Percentiles rank a stretch among this genome's conserved stretches.
Conservation (phyloP, 2,113 vertebrate genomes). For the Noturus placidus region DNA sequence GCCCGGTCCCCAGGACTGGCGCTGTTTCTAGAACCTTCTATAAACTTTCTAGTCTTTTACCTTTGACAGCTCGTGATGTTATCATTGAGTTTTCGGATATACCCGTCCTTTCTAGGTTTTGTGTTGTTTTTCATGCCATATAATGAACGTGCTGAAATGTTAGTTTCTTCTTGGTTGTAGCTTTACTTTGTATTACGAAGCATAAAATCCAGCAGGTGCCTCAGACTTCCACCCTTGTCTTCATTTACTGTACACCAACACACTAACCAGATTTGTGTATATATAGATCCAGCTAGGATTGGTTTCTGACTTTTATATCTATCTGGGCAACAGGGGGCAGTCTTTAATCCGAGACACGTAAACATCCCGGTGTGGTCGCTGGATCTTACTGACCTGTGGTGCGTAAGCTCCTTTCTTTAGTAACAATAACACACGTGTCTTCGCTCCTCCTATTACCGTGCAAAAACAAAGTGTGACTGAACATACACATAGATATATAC, state of each 20-base stretch:
- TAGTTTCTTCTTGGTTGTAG: constrained; percentile 7
- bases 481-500: constrained; percentile 55
- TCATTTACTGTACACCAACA: not conserved
- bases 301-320: not conserved
- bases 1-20: constrained; percentile 77
- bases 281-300: not conserved
- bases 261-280: constrained; percentile 1
- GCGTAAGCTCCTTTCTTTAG: not conserved
- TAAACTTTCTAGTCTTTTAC: constrained; percentile 33
- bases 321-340: not conserved
- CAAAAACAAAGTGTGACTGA: constrained; percentile 65
- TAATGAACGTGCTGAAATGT: constrained; percentile 29
- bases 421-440: constrained; percentile 60
- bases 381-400: not conserved
- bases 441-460: constrained; percentile 74
- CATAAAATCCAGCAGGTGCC: constrained; percentile 71
- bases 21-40: constrained; percentile 68
- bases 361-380: not conserved
- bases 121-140: constrained; percentile 49
- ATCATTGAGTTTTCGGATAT: constrained; percentile 70
- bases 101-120: constrained; percentile 44
- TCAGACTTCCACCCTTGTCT: constrained; percentile 46
- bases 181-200: constrained; percentile 4
- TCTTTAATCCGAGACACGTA: not conserved
- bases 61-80: constrained; percentile 69